Percentiles rank a stretch among this genome's conserved stretches.
Evolutionary conservation across 2,888 invertebrate genomes (phyloP).

Genomic region (Drosophila nigritarsus): DNA sequence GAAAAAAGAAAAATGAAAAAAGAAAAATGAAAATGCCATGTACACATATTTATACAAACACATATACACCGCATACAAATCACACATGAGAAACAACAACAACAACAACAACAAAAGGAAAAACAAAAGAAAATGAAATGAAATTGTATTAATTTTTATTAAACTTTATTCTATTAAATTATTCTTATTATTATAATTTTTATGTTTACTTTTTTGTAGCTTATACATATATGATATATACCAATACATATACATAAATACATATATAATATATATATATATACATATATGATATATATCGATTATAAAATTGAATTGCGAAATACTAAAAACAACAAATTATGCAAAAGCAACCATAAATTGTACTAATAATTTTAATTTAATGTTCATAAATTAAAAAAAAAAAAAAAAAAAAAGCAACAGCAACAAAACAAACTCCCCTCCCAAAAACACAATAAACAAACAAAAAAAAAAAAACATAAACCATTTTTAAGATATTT

Average conservation of each 20-base stretch:
- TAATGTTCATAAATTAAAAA: slow-evolving; percentile 61
- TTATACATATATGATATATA: slow-evolving; percentile 50
- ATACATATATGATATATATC: slow-evolving; percentile 38
- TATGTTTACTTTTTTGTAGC: slow-evolving; percentile 70
- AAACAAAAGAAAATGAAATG: slow-evolving; percentile 41
- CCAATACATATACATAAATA: slow-evolving; percentile 39
- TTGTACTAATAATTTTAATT: slow-evolving; percentile 72
- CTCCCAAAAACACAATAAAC: slow-evolving; percentile 40
- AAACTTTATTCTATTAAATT: slow-evolving; percentile 77
- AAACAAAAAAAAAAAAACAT: slow-evolving; percentile 48
- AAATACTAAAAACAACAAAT: slow-evolving; percentile 43
- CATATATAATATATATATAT: slow-evolving; percentile 1
- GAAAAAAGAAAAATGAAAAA: slow-evolving; percentile 9
- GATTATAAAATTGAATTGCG: slow-evolving; percentile 54
- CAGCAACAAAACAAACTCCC: slow-evolving; percentile 33
- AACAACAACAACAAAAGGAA: slow-evolving; percentile 27
- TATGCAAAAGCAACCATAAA: slow-evolving; percentile 25
- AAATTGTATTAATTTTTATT: slow-evolving; percentile 79
- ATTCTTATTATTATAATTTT: slow-evolving; percentile 73
- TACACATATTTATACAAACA: slow-evolving; percentile 65
- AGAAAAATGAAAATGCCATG: slow-evolving; percentile 59
- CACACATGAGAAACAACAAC: slow-evolving; percentile 38
- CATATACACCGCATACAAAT: slow-evolving; percentile 39
- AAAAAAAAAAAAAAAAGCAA: slow-evolving; percentile 32
- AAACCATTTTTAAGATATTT: slow-evolving; percentile 16